Evolutionary conservation across 2,113 vertebrate species (phyloP).

Genomic region (Rhea americana): DNA sequence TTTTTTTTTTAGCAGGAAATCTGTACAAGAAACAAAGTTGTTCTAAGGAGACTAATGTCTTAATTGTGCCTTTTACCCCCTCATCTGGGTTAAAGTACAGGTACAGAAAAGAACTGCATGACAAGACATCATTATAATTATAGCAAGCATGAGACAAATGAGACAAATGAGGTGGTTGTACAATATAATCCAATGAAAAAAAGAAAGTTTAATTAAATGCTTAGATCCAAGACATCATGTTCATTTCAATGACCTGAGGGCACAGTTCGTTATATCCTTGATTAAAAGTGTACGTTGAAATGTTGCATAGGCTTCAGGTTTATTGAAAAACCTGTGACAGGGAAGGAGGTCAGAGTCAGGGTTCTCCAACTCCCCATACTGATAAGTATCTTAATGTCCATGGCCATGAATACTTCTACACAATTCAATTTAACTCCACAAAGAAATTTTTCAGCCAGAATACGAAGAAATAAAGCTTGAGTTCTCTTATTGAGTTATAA

Average conservation of each 20-base stretch:
- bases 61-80: not conserved
- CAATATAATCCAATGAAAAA: not conserved
- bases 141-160: conserved; percentile 2
- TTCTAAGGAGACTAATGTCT: not conserved
- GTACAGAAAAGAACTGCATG: not conserved
- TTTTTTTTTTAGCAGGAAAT: not conserved
- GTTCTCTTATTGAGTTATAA: not conserved
- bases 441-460: not conserved
- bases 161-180: not conserved
- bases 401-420: not conserved
- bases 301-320: not conserved
- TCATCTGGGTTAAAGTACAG: not conserved
- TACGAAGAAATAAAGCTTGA: not conserved
- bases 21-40: not conserved
- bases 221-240: not conserved
- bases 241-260: not conserved
- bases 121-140: not conserved
- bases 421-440: not conserved
- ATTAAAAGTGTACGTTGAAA: not conserved
- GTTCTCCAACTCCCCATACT: not conserved
- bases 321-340: not conserved
- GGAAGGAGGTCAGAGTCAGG: not conserved
- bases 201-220: conserved; percentile 37
- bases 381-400: not conserved
- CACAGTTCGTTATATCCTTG: not conserved